Base-by-base conservation (phyloP, 2,113 vertebrate genomes). In the Cyprinodon brontotheroides region DNA sequence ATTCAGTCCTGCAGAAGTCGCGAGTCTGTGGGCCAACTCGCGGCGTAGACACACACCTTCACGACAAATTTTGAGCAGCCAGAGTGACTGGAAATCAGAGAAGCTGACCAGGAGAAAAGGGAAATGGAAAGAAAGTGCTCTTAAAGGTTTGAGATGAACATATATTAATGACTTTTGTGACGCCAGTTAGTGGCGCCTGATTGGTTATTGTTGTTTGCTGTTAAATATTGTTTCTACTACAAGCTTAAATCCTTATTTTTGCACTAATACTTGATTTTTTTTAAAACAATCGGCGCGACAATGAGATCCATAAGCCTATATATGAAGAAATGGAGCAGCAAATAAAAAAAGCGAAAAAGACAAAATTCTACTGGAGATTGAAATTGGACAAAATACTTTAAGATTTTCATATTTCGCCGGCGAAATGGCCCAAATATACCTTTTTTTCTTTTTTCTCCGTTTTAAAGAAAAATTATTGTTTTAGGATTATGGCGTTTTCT, bases 311-410 rank as follows among this genome's bases (percentile, higher is more conserved):
- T 59, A 92, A n/a, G 92, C 39, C 94, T 99, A 0, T 98, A n/a
- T n/a, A 97, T 36, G 96, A 97, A 68, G 98, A 99, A 93, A 98
- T 98, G 97, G 97, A 98, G 66, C 96, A 96, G 69, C 96, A 98
- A 82, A 97, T 99, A 74, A 97, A 96, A 86, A 95, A 78, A n/a
- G n/a, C 3, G 97, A 98, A 86, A 96, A 96, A 75, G 96, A 98
- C 22, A 91, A 92, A 73, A 95, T 98, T 85, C 88, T 96, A 14
- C 83, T 96, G 77, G 95, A 97, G 92, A 96, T n/a, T 97, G 84
- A 37, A 50, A 79, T 0, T 29, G 20, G 1, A 36, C 11, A 17
- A 1, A 7, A 60, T 13, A 3, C 65, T 63, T 68, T n/a, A 20
- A 13, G 8, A 4, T 65, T n/a, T 13, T 3, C 41, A 29, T 43